phyloP scores from a whole-genome alignment of 2,113 vertebrate species.

The Hippotragus niger region DNA sequence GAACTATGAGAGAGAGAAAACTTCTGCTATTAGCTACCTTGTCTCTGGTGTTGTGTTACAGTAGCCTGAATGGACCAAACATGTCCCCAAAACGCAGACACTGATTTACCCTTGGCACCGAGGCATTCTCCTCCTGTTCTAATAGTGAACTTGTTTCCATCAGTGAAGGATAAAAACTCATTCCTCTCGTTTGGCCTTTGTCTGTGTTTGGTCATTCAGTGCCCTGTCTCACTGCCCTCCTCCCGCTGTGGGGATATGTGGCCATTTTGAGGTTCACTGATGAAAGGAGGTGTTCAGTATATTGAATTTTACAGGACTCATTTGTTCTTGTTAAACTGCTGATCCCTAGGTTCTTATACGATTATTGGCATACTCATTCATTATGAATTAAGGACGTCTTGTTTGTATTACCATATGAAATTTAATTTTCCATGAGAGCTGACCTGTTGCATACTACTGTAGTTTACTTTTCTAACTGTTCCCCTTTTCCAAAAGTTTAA shows the following conservation, averaged over 20 bases:
- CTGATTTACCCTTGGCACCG: neutral
- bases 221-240: neutral
- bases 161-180: neutral
- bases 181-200: neutral
- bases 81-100: neutral
- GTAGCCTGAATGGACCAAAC: neutral
- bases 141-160: neutral
- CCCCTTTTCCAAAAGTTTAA: neutral
- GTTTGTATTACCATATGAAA: neutral
- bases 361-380: neutral
- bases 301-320: neutral
- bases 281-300: neutral
- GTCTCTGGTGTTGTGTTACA: neutral
- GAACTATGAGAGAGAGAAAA: neutral
- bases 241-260: neutral
- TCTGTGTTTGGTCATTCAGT: neutral
- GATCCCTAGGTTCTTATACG: neutral
- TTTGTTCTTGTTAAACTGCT: neutral
- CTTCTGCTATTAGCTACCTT: neutral
- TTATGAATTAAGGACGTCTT: neutral
- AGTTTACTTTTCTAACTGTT: neutral
- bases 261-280: neutral
- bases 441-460: neutral
- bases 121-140: neutral
- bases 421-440: neutral